These are phyloP conservation scores for Lepas anatifera DNA, from an alignment of 2,888 invertebrate genomes.

Conservation along the genomic window DNA sequence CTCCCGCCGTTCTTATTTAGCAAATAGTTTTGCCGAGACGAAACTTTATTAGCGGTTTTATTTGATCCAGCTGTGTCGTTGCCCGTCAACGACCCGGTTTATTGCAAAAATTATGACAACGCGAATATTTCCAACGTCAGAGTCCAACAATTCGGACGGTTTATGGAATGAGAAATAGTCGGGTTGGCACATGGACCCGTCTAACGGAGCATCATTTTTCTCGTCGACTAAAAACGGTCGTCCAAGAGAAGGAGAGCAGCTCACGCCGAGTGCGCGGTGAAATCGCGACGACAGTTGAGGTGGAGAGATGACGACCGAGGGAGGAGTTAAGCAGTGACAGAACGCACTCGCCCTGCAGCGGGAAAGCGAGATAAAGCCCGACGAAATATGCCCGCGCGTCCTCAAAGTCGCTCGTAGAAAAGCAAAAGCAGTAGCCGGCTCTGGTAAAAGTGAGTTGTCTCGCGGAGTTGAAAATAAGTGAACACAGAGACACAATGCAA, in stretches of 20 bases:
- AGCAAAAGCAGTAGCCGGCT: too few relatives aligned
- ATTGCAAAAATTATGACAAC: slow-evolving; percentile 1
- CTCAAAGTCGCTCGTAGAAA: too few relatives aligned
- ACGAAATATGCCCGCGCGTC: too few relatives aligned
- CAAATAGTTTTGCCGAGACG: slow-evolving; percentile 9
- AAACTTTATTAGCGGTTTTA: slow-evolving; percentile 12
- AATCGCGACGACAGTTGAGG: too few relatives aligned
- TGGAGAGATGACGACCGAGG: not conserved
- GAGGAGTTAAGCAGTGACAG: not conserved
- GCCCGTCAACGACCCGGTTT: not conserved
- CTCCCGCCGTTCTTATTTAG: not conserved
- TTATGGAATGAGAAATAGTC: slow-evolving; percentile 8
- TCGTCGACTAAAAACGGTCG: not conserved
- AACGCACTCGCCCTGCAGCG: not conserved
- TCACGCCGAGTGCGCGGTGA: not conserved
- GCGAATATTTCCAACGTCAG: slow-evolving; percentile 9
- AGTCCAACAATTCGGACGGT: not conserved
- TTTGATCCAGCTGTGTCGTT: not conserved
- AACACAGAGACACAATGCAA: too few relatives aligned
- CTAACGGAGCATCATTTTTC: slow-evolving; percentile 2
- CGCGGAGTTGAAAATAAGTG: too few relatives aligned
- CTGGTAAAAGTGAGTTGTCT: too few relatives aligned
- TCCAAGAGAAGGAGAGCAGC: not conserved
- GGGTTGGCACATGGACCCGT: slow-evolving; percentile 10
- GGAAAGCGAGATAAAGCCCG: not conserved